Percentiles rank a stretch among this genome's conserved stretches.
Conservation (phyloP, 2,797 vertebrate species). For the Meriones psammophilus region DNA sequence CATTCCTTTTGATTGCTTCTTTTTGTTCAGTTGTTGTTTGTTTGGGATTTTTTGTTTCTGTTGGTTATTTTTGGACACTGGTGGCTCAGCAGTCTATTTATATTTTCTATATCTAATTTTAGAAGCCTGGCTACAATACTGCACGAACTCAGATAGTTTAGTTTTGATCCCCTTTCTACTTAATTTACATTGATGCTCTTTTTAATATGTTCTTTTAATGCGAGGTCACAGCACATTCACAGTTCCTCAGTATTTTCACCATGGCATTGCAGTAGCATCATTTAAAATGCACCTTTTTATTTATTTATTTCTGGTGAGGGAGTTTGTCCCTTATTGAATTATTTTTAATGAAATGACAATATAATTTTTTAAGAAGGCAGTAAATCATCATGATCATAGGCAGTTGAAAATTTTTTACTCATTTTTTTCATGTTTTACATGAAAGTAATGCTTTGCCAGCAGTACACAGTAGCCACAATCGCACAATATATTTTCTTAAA, state of each 20-base stretch:
- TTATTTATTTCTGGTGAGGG: conserved; percentile 89
- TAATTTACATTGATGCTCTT: conserved; percentile 87
- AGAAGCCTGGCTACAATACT: conserved; percentile 91
- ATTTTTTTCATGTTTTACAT: conserved; percentile 87
- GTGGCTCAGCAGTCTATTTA: conserved; percentile 93
- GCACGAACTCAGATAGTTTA: conserved; percentile 90
- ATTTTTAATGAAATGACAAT: conserved; percentile 86
- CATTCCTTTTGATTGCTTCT: conserved; percentile 87
- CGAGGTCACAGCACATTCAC: conserved; percentile 87
- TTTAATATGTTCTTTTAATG: conserved; percentile 87
- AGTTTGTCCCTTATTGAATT: conserved; percentile 87
- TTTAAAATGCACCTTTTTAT: conserved; percentile 91
- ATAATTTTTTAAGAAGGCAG: conserved; percentile 86
- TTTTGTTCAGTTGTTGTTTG: background rate
- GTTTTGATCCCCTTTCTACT: conserved; percentile 89
- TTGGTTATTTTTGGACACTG: conserved; percentile 92
- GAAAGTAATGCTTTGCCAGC: conserved; percentile 93
- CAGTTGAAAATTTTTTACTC: conserved; percentile 87
- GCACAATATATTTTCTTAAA: conserved; percentile 99
- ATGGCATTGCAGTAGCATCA: conserved; percentile 87
- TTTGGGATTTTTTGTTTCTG: background rate
- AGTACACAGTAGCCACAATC: conserved; percentile 98
- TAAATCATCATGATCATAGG: conserved; percentile 85
- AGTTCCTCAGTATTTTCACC: conserved; percentile 88
- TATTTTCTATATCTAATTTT: conserved; percentile 94